A percentile compares a stretch with the other conserved stretches of the same genome.
These are phyloP conservation scores for Caenorhabditis uteleia DNA, from an alignment of 2,888 invertebrate genomes.

Conservation along the genomic window DNA sequence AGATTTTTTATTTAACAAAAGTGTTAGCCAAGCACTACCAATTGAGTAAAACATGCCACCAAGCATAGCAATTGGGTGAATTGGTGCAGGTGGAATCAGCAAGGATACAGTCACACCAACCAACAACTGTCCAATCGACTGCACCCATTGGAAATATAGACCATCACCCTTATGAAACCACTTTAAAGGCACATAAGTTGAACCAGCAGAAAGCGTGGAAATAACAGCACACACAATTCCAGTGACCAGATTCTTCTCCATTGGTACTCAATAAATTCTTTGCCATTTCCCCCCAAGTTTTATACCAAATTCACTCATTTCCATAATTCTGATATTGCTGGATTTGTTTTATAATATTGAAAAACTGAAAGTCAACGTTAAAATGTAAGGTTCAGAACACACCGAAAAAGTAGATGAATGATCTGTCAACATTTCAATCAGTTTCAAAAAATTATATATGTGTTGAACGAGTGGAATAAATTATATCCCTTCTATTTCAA, in stretches of 20 bases:
- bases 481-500: too few species aligned
- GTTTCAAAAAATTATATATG: too few species aligned
- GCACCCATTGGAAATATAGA: constrained; percentile 51
- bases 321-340: too few species aligned
- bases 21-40: constrained; percentile 9
- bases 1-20: too few species aligned
- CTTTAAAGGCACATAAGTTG: constrained; percentile 50
- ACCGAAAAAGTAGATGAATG: too few species aligned
- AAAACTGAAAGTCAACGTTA: too few species aligned
- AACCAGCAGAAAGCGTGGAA: constrained; percentile 44
- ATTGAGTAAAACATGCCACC: constrained; percentile 47
- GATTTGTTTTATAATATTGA: too few species aligned
- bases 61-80: constrained; percentile 46
- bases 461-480: too few species aligned
- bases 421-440: too few species aligned
- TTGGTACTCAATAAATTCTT: background rate
- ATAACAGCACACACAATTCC: constrained; percentile 41
- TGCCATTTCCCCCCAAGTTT: too few species aligned
- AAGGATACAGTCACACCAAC: constrained; percentile 14
- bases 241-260: constrained; percentile 39
- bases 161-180: constrained; percentile 54
- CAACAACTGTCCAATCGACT: constrained; percentile 47
- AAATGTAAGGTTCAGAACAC: too few species aligned
- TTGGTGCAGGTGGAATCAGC: background rate
- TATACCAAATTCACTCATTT: too few species aligned